These are phyloP conservation scores for Prenolepis imparis DNA, from an alignment of 2,888 invertebrate species.

Conservation along the genomic window DNA sequence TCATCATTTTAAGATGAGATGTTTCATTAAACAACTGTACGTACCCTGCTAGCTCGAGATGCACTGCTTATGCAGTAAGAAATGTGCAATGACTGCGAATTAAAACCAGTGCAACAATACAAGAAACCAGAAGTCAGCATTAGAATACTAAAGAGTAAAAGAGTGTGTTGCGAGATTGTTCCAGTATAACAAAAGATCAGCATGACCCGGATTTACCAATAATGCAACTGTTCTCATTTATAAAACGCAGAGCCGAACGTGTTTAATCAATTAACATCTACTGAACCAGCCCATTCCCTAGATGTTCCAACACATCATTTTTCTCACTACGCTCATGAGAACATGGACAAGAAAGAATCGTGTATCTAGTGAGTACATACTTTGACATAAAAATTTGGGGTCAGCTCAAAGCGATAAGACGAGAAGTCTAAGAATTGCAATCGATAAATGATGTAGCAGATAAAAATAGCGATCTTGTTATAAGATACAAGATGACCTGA, in stretches of 20 bases:
- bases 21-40: constrained; percentile 1
- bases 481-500: background rate
- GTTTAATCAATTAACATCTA: constrained; percentile 36
- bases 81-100: background rate
- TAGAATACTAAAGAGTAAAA: background rate
- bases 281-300: background rate
- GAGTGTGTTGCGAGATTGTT: background rate
- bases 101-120: background rate
- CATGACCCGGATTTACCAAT: background rate
- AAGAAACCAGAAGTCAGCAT: background rate
- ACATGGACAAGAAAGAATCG: background rate
- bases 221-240: constrained; percentile 8
- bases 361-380: background rate
- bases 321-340: background rate
- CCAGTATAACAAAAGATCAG: constrained; percentile 10
- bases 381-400: background rate
- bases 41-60: background rate
- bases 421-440: background rate
- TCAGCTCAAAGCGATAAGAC: background rate
- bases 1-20: background rate
- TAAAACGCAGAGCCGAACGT: background rate
- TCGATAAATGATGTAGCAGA: background rate
- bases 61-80: background rate
- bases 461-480: background rate
- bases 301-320: background rate